Percentiles rank a stretch among this genome's conserved stretches.
Conservation (phyloP, 2,113 vertebrate species). For the Ceuthmochares aereus region DNA sequence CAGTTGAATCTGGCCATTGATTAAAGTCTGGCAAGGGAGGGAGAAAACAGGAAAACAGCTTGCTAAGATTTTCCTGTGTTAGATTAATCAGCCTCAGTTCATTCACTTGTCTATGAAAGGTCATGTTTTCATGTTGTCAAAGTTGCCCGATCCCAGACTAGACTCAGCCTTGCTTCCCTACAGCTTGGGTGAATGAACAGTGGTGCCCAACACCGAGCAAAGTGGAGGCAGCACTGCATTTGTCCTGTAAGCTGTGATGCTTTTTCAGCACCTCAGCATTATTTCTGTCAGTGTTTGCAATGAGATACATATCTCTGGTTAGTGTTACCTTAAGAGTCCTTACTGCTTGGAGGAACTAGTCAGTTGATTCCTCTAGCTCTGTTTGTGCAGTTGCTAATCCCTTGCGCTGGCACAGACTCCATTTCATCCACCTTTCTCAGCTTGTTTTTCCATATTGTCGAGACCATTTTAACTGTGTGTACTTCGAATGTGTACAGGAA, state of each 20-base stretch:
- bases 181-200: not conserved
- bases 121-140: not conserved
- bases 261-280: not conserved
- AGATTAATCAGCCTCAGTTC: conserved; percentile 19
- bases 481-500: not conserved
- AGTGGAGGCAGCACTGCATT: not conserved
- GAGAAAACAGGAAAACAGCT: conserved; percentile 47
- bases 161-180: not conserved
- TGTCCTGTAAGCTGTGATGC: not conserved
- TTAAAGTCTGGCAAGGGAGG: conserved; percentile 30
- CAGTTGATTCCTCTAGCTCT: not conserved
- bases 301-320: not conserved
- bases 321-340: not conserved
- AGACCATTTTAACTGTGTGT: fast-evolving
- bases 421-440: not conserved
- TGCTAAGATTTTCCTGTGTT: conserved; percentile 56
- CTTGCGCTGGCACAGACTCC: not conserved
- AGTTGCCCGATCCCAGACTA: not conserved
- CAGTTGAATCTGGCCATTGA: conserved; percentile 49
- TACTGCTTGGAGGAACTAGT: not conserved
- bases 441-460: not conserved
- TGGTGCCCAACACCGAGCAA: fast-evolving
- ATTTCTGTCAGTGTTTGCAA: not conserved
- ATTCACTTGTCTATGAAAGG: conserved; percentile 13
- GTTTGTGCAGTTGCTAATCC: not conserved